Evolutionary conservation across 2,113 vertebrate genomes (phyloP), one percentile per base, ranked within the genome.

Genomic region (Australoheros scitulus): DNA sequence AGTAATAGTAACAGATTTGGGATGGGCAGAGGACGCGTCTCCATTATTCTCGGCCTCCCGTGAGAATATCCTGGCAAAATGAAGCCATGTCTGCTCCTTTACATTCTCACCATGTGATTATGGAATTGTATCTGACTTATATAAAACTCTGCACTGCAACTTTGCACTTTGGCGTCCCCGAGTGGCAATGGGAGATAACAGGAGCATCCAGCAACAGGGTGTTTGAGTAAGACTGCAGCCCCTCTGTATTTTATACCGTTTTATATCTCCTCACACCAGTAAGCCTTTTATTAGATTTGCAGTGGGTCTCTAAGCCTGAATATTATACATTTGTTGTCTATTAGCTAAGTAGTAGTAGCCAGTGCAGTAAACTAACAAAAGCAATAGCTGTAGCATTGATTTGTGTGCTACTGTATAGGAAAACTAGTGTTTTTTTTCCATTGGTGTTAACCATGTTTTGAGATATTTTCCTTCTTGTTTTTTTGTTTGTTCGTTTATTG

Each of bases 21-120:
- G 92, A 93, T 91, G 91, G 92, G 93, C 88, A 52, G 84, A 93
- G 88, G 91, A 92, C 87, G 77, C 64, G 91, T 93, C 82, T 85
- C 87, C 83, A 87, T 93, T 92, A 93, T 93, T 92, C 85, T 84
- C 43, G 72, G 61, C 79, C 89, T 72, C 80, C 90, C 85, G 3
- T 76, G 80, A 88, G 93, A 89, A 79, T 92, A 91, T 91, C 86
- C 86, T 81, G 87, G 92, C 91, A 86, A 90, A 93, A 93, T 88
- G 82, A 89, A 86, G 76, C 81, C 85, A 91, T 88, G 90, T 90
- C 88, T 70, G 81, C 65, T 58, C 68, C 63, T 88, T 84, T 78
- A 88, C 80, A 82, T 88, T 76, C 77, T 84, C 90, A 90, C 87
- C 80, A 88, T 91, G 92, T 93, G 91, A 93, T 93, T 88, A 91